phyloP scores from a whole-genome alignment of 2,888 invertebrate species.

The Chalcosyrphus nemorum region DNA sequence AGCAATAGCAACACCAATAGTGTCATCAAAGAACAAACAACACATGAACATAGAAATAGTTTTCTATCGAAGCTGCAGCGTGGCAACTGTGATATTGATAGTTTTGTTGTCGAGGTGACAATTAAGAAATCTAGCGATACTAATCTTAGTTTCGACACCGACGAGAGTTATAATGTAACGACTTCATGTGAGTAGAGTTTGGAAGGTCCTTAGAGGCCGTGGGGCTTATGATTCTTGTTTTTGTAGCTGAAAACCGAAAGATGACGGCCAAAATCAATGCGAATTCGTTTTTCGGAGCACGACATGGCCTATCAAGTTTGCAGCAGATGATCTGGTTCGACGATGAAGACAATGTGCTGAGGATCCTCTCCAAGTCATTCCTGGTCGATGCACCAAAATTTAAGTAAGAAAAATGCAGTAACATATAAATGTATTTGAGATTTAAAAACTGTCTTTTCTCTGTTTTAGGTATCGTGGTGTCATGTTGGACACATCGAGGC shows the following conservation, averaged over 20 bases:
- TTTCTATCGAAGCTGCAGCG: slow-evolving; percentile 71
- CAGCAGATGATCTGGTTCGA: slow-evolving; percentile 92
- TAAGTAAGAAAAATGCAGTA: slow-evolving; percentile 75
- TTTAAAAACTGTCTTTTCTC: too few species aligned
- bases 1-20: slow-evolving; percentile 52
- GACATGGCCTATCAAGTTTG: slow-evolving; percentile 90
- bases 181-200: slow-evolving; percentile 82
- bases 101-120: slow-evolving; percentile 81
- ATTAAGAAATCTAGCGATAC: slow-evolving; percentile 84
- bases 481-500: slow-evolving; percentile 94
- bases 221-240: not conserved
- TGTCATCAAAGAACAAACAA: slow-evolving; percentile 50
- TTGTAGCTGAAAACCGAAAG: slow-evolving; percentile 77
- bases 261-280: slow-evolving; percentile 86
- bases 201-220: not conserved
- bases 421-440: too few species aligned
- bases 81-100: slow-evolving; percentile 78
- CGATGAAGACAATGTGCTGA: slow-evolving; percentile 85
- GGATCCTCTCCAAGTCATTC: slow-evolving; percentile 86
- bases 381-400: slow-evolving; percentile 90
- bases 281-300: slow-evolving; percentile 89
- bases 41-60: slow-evolving; percentile 67
- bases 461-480: slow-evolving; percentile 89
- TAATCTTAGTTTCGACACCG: slow-evolving; percentile 86
- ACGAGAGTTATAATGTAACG: slow-evolving; percentile 89